Conservation (phyloP, 2,797 vertebrate genomes). For the Eidolon dupreanum region DNA sequence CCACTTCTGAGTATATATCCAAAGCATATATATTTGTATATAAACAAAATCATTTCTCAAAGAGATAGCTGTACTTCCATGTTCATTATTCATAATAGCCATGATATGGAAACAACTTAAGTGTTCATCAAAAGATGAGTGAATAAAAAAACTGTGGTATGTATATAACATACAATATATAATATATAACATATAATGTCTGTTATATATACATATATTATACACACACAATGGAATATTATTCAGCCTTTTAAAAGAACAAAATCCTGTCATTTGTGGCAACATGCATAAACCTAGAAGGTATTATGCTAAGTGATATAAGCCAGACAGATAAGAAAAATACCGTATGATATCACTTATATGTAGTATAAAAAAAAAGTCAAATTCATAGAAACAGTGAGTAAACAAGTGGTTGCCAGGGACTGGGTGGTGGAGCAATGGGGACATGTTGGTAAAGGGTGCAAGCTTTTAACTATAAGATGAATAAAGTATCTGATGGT, state of each 20-base stretch:
- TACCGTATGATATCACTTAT: not conserved
- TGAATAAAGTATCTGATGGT: not conserved
- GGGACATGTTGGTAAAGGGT: not conserved
- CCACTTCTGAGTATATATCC: not conserved
- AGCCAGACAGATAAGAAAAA: not conserved
- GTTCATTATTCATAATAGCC: not conserved
- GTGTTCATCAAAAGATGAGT: not conserved
- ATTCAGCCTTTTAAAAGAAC: not conserved
- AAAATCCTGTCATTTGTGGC: not conserved
- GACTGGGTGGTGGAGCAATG: no score
- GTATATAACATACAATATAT: not conserved
- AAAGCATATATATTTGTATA: not conserved
- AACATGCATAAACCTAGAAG: not conserved
- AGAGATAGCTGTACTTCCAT: not conserved
- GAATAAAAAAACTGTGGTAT: not conserved
- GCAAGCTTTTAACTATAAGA: not conserved
- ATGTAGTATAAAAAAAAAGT: not conserved
- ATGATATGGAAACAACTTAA: not conserved
- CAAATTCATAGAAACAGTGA: not conserved
- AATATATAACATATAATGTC: not conserved
- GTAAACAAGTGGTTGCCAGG: not conserved
- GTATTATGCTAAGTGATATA: not conserved
- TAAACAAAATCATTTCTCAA: not conserved
- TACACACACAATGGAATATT: not conserved
- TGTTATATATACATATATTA: no score